A percentile compares a stretch with the other conserved stretches of the same genome.
These are phyloP conservation scores for Argyrosomus regius DNA, from an alignment of 2,797 vertebrate genomes.

Conservation along the genomic window DNA sequence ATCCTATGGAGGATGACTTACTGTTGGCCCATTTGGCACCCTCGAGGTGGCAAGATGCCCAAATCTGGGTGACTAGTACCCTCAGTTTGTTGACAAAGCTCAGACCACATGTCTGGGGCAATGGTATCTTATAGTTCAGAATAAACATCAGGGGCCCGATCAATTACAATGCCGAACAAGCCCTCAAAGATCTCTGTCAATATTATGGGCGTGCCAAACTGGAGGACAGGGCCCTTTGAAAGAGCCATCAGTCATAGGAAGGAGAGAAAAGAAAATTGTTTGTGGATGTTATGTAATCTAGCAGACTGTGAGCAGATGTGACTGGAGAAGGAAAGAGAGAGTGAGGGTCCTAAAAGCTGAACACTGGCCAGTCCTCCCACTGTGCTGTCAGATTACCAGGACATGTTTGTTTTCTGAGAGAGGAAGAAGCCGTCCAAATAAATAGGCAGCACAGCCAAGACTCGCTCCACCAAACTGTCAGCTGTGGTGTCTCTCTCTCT, in stretches of 20 bases:
- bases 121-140: conserved; percentile 59
- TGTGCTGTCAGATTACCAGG: conserved; percentile 78
- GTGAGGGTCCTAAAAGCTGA: conserved; percentile 61
- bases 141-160: conserved; percentile 62
- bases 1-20: conserved; percentile 18
- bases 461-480: conserved; percentile 68
- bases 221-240: conserved; percentile 39
- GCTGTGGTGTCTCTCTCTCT: conserved; percentile 58
- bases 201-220: conserved; percentile 28
- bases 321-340: conserved; percentile 41
- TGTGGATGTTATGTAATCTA: conserved; percentile 77
- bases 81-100: conserved; percentile 70
- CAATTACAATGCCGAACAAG: conserved; percentile 32
- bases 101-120: conserved; percentile 66
- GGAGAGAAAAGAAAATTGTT: conserved; percentile 75
- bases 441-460: conserved; percentile 73
- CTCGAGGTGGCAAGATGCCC: conserved; percentile 38
- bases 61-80: conserved; percentile 43
- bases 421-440: conserved; percentile 82
- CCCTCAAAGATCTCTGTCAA: conserved; percentile 51
- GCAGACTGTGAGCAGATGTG: conserved; percentile 78
- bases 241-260: conserved; percentile 59
- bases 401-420: conserved; percentile 81
- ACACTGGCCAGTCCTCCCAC: conserved; percentile 71
- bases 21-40: conserved; percentile 4